phyloP scores from a whole-genome alignment of 1,140 invertebrate species.

The Lycorma delicatula region DNA sequence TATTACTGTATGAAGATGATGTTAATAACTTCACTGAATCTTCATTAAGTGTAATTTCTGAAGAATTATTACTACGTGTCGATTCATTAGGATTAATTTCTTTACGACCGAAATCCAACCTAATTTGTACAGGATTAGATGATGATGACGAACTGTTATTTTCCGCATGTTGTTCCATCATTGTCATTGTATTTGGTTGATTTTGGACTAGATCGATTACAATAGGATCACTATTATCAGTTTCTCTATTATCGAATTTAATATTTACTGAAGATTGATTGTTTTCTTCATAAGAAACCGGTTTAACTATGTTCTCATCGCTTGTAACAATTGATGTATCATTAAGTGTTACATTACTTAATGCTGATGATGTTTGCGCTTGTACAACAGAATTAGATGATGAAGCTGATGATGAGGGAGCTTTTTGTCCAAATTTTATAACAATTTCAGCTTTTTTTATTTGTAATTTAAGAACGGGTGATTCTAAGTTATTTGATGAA shows the following conservation, averaged over 20 bases:
- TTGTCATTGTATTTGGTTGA: constrained; percentile 3
- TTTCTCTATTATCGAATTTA: constrained; percentile 26
- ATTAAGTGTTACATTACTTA: no score
- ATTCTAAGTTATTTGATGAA: constrained; percentile 19
- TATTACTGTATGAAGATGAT: neutral
- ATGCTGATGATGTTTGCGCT: no score
- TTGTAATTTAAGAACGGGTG: constrained; percentile 30
- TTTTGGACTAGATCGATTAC: constrained; percentile 26
- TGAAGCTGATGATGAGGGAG: neutral
- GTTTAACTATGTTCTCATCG: no score
- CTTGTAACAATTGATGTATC: constrained; percentile 2
- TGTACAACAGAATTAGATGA: no score
- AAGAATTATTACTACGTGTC: neutral
- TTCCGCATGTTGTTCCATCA: constrained; percentile 4
- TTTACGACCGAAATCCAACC: constrained; percentile 24
- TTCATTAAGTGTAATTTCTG: neutral
- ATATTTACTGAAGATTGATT: constrained; percentile 29
- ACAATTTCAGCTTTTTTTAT: constrained; percentile 35
- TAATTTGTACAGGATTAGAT: constrained; percentile 27
- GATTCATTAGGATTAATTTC: constrained; percentile 11
- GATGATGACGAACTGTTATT: neutral
- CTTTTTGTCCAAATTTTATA: constrained; percentile 29
- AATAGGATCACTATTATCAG: constrained; percentile 22
- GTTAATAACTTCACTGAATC: constrained; percentile 5
- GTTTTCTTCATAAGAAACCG: constrained; percentile 6